A percentile compares a stretch with the other conserved stretches of the same genome.
Evolutionary conservation across 2,888 invertebrate species (phyloP).

Genomic region (Cecidostiba fungosa): DNA sequence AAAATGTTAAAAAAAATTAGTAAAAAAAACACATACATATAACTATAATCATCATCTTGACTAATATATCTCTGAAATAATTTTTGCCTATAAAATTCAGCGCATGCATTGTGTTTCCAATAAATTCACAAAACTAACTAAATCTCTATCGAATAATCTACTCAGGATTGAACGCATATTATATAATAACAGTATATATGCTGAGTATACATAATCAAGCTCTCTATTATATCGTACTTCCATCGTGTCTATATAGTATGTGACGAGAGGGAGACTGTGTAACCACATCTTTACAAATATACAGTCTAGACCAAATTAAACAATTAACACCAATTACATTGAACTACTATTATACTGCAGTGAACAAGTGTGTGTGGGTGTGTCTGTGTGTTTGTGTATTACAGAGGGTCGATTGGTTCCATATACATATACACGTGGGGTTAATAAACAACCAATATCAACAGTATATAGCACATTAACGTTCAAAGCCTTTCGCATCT

Average conservation of each 20-base stretch:
- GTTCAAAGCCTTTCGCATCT: conserved; percentile 16
- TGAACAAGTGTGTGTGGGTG: background rate
- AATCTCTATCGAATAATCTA: background rate
- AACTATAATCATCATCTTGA: background rate
- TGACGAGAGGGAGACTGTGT: background rate
- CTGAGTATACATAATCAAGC: background rate
- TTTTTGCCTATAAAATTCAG: background rate
- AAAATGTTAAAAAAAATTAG: background rate
- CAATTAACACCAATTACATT: conserved; percentile 14
- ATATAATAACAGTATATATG: background rate
- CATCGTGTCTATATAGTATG: background rate
- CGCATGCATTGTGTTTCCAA: background rate
- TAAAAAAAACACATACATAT: background rate
- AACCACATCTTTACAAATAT: background rate
- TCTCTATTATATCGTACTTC: background rate
- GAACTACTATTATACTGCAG: background rate
- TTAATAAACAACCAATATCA: conserved; percentile 30
- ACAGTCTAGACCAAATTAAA: background rate
- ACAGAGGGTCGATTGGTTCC: background rate
- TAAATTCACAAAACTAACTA: background rate
- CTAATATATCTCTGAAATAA: background rate
- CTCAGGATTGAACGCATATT: background rate
- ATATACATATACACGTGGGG: background rate
- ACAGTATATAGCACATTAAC: conserved; percentile 32
- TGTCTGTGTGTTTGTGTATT: background rate